A percentile compares a stretch with the other conserved stretches of the same genome.
Conservation (phyloP, 2,888 invertebrate genomes). For the Cephonodes hylas region DNA sequence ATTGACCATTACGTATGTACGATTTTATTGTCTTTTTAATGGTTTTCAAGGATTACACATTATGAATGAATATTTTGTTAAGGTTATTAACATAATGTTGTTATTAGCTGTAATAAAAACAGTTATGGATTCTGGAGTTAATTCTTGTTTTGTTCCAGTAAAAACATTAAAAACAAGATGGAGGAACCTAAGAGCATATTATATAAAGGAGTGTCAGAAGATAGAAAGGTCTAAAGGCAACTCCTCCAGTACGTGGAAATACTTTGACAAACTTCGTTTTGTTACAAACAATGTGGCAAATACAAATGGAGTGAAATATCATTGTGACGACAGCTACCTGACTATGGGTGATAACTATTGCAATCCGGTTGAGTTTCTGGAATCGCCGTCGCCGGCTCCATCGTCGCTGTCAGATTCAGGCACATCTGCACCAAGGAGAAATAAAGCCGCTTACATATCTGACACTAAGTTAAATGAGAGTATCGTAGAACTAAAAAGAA, state of each 20-base stretch:
- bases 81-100: not conserved
- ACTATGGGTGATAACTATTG: not conserved
- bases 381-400: not conserved
- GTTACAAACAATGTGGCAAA: not conserved
- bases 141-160: constrained; percentile 4
- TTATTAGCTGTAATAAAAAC: not conserved
- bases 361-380: not conserved
- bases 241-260: not conserved
- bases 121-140: not conserved
- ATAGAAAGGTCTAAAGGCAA: not conserved
- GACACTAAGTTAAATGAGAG: not conserved
- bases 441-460: not conserved
- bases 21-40: too few relatives aligned
- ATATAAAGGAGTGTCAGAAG: constrained; percentile 8
- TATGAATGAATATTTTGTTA: not conserved
- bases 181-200: constrained; percentile 11
- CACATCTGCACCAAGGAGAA: not conserved
- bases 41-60: not conserved
- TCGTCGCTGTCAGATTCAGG: constrained; percentile 4
- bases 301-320: not conserved
- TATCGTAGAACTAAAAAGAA: not conserved
- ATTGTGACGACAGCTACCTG: not conserved
- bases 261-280: constrained; percentile 7
- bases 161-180: constrained; percentile 11
- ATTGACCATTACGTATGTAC: too few relatives aligned